Evolutionary conservation across 2,888 invertebrate species (phyloP).

Genomic region (Hypomecis punctinalis): DNA sequence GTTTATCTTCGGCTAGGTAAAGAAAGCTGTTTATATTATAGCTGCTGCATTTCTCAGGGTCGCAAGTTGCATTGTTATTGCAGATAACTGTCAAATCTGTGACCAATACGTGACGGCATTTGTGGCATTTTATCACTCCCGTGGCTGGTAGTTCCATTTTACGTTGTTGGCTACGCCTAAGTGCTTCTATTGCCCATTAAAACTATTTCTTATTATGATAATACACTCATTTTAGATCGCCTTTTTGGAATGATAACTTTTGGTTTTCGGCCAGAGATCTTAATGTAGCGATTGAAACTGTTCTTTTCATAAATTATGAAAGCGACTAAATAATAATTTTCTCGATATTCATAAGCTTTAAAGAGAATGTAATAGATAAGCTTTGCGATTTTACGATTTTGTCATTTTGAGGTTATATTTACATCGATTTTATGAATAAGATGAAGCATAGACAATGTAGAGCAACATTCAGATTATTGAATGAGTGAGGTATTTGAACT

Average conservation of each 20-base stretch:
- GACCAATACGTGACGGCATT: conserved; percentile 73
- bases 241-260: too few relatives aligned
- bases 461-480: conserved; percentile 8
- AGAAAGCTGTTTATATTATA: conserved; percentile 68
- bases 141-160: conserved; percentile 42
- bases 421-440: conserved; percentile 13
- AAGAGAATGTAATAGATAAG: too few relatives aligned
- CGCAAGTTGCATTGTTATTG: conserved; percentile 51
- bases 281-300: too few relatives aligned
- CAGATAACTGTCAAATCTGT: conserved; percentile 49
- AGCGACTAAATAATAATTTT: not conserved
- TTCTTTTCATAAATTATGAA: not conserved
- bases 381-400: not conserved
- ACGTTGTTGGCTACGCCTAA: not conserved
- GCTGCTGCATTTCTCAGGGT: conserved; percentile 58
- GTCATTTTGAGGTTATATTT: conserved; percentile 27
- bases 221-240: too few relatives aligned
- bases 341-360: not conserved
- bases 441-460: conserved; percentile 34
- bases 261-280: too few relatives aligned
- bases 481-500: conserved; percentile 28
- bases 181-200: not conserved
- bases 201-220: not conserved
- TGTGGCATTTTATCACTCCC: conserved; percentile 71
- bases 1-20: conserved; percentile 83